phyloP scores from a whole-genome alignment of 2,797 vertebrate species.

The Glyptemys insculpta region DNA sequence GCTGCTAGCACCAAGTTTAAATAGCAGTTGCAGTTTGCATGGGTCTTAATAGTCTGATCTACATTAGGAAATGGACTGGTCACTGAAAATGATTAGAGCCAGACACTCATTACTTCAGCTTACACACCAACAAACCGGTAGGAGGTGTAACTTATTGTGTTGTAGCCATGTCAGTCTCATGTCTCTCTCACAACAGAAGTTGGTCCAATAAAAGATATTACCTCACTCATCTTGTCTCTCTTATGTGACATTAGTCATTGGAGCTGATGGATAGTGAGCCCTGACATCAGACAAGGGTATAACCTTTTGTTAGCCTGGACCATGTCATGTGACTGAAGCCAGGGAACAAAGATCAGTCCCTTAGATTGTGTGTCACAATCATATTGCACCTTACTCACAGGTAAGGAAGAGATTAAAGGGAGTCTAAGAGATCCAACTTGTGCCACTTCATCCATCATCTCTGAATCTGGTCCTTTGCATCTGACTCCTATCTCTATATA shows the following conservation, averaged over 20 bases:
- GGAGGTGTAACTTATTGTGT: not conserved
- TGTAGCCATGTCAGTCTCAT: not conserved
- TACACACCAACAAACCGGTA: not conserved
- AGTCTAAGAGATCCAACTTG: not conserved
- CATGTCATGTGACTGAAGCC: not conserved
- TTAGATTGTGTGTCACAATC: not conserved
- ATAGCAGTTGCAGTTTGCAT: not conserved
- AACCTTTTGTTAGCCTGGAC: not conserved
- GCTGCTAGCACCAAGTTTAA: not conserved
- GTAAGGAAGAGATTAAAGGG: not conserved
- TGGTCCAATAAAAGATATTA: not conserved
- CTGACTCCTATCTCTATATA: not conserved
- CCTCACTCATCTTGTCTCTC: not conserved
- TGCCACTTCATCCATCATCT: not conserved
- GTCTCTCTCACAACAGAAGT: not conserved
- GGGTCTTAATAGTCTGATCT: not conserved
- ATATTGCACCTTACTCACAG: not conserved
- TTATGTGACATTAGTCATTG: not conserved
- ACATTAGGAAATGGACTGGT: not conserved
- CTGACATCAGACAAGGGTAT: not conserved
- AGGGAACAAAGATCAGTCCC: conserved; percentile 9
- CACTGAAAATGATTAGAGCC: not conserved
- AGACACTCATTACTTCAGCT: not conserved
- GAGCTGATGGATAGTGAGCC: conserved; percentile 21
- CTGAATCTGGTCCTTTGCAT: not conserved